These are phyloP conservation scores for Diplazon laetatorius DNA, from an alignment of 2,888 invertebrate genomes.

Conservation along the genomic window DNA sequence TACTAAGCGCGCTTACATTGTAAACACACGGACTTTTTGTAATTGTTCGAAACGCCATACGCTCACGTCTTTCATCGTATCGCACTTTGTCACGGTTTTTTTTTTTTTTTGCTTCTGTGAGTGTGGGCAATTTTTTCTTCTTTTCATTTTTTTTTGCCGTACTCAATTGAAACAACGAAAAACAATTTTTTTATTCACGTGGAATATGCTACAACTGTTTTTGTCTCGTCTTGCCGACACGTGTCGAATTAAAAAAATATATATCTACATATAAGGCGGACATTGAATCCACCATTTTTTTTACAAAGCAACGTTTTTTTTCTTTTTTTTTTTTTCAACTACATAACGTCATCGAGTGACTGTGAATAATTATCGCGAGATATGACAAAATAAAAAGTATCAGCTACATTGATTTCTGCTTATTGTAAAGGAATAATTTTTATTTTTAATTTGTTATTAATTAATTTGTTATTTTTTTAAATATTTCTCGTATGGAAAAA, in stretches of 20 bases:
- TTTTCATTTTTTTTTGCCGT: conserved; percentile 20
- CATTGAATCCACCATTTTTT: background rate
- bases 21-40: conserved; percentile 77
- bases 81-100: too few relatives aligned
- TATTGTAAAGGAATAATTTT: background rate
- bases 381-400: background rate
- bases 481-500: too few relatives aligned
- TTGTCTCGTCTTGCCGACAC: too few relatives aligned
- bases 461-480: too few relatives aligned
- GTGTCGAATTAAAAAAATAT: background rate
- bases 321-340: too few relatives aligned
- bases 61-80: conserved; percentile 55
- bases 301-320: too few relatives aligned
- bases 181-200: too few relatives aligned
- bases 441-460: too few relatives aligned
- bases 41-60: conserved; percentile 71
- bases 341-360: background rate
- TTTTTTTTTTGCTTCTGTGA: conserved; percentile 4
- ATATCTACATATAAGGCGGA: too few relatives aligned
- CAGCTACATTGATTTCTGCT: background rate
- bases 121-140: conserved; percentile 4
- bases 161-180: background rate
- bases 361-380: background rate
- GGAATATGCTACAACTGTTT: too few relatives aligned
- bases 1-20: conserved; percentile 75